Base-by-base conservation (phyloP, 2,113 vertebrate genomes). In the Gopherus evgoodei region DNA sequence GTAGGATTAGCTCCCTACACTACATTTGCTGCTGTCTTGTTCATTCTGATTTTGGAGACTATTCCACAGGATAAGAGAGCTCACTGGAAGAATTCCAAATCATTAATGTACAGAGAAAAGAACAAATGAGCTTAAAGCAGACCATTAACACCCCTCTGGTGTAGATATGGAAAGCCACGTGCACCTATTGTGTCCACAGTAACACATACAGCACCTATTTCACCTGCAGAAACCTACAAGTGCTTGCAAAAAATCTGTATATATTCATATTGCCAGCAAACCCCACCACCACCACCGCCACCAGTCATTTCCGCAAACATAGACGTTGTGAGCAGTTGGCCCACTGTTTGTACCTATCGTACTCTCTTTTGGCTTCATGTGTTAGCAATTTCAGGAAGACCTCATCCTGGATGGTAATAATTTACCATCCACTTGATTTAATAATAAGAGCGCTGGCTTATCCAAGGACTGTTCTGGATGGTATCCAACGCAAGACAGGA, bases 51-150 rank as follows among this genome's bases (percentile, higher is more conserved):
- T 52, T n/a, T 0, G 47, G 27, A 95, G 22, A 81, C 35, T 81
- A 21, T 38, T 81, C 31, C 80, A 84, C 21, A 86, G 0, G 86
- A 29, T 22, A 31, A 65, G 19, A 83, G 31, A 16, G 78, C 81
- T 84, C 62, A 86, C n/a, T 93, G 62, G 83, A 31, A 84, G n/a
- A 25, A 87, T 81, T 83, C 88, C 21, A 84, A 90, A 91, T 19
- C 65, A 31, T 54, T 75, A 94, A 54, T 9, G 54, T 69, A 16
- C n/a, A 92, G 93, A 95, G 65, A 57, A 81, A 89, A 91, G 52
- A 19, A 42, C 0, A 1, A 57, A 57, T 42, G 14, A 87, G 17
- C 38, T 82, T 81, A 90, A 92, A 91, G 1, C 22, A 95, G 81
- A 86, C 7, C 9, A 69, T 84, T 88, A 81, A 79, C 24, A 79